Conservation (phyloP, 2,113 vertebrate species). For the Lynx canadensis region DNA sequence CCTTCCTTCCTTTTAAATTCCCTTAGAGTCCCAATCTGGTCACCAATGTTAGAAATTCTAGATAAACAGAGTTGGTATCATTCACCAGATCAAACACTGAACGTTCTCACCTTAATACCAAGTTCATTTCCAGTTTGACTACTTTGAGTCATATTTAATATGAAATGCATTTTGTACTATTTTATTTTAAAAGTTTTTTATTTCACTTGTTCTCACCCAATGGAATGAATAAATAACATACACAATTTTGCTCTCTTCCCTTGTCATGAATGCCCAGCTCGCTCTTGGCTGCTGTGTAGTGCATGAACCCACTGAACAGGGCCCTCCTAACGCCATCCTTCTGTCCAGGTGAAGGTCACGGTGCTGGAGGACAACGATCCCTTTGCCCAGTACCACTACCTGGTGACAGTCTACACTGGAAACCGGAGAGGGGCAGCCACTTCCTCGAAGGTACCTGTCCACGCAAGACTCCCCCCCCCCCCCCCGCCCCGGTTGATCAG, state of each 20-base stretch:
- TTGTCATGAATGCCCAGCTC: background rate
- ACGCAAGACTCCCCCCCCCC: fast-evolving
- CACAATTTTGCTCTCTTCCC: background rate
- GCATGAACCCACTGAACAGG: background rate
- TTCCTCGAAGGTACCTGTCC: constrained; percentile 90
- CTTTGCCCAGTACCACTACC: constrained; percentile 93
- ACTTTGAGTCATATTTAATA: background rate
- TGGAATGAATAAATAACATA: background rate
- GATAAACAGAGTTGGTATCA: background rate
- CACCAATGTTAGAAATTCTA: background rate
- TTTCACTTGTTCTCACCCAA: background rate
- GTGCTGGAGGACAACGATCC: constrained; percentile 95
- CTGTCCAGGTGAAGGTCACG: constrained; percentile 92
- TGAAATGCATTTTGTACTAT: background rate
- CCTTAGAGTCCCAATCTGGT: background rate
- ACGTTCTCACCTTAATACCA: background rate
- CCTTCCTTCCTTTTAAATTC: background rate
- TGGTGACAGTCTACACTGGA: constrained; percentile 93
- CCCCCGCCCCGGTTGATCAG: background rate
- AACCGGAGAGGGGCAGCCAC: constrained; percentile 93
- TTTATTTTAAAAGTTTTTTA: background rate
- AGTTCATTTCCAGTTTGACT: background rate
- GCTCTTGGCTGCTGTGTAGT: too few relatives aligned
- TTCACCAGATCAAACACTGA: background rate
- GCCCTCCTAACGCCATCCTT: background rate